Evolutionary conservation across 2,888 invertebrate species (phyloP), one percentile per base, ranked within the genome.

Genomic region (Caenorhabditis sp.): DNA sequence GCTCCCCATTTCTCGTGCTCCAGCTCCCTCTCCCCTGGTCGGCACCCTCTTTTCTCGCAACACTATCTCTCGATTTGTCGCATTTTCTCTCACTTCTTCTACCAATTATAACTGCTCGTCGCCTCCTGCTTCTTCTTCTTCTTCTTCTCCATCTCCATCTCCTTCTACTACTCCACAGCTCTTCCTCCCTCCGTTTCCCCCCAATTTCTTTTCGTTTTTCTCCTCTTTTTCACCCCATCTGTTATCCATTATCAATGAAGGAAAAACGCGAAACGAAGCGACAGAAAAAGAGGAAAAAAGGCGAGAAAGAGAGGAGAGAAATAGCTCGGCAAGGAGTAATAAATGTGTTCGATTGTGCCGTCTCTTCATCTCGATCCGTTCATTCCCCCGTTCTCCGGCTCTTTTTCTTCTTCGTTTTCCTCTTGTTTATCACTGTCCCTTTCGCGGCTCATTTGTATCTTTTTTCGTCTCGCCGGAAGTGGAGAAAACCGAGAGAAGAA

Each of bases 1-100:
- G 18, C 20, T 47, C 18, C 24, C 13, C 24, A 26, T 35, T 28
- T 56, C 56, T 32, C 56, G 32, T 32, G 56, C 56, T 56, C 56
- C 15, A 55, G 35, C 26, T 32, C 56, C 35, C 32, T n/a, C 35
- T 32, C 32, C 18, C 2, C 20, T 8, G 18, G 6, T 56, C 56
- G 32, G 56, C 32, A 18, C n/a, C 35, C 32, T 28, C 56, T n/a
- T 20, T 9, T 4, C 9, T 18, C 18, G 18, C 8, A 15, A 20
- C 35, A 18, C 35, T 35, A 32, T 20, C 35, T 56, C 68, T 50
- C 55, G 67, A 67, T 55, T 55, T 67, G 67, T 67, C 60, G 60
- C 60, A 60, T 60, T 61, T 47, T 61, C 69, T 60, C 60, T 61
- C 60, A 51, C 51, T 51, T 47, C 61, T 26, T 26, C 61, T 61